Evolutionary conservation across 2,797 vertebrate genomes (phyloP), one percentile per base, ranked within the genome.

Genomic region (Peromyscus attwateri): DNA sequence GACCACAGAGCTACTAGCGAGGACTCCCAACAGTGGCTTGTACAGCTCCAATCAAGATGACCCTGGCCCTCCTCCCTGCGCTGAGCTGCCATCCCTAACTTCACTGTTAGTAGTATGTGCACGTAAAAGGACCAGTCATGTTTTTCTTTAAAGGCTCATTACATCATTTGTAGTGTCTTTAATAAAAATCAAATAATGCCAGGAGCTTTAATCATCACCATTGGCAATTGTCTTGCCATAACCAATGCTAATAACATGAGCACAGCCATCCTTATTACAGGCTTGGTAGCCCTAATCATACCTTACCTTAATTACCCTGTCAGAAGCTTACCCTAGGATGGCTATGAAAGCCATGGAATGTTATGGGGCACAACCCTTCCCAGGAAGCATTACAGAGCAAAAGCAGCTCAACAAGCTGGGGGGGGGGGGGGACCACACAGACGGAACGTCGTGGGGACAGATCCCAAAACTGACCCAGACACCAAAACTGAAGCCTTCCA

Each of bases 81-180:
- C 77, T 87, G 17, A 37, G 34, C 71, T 29, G 4, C 14, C 1
- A 11, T 16, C 68, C 84, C 43, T 49, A 52, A 60, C 43, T 83
- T 43, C 83, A 90, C 68, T 82, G 79, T 19, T 29, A 46, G 92
- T 13, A 80, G n/a, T 40, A 37, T 27, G 2, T 37, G 13, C 17
- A 81, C 34, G 83, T 17, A 80, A 37, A 88, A 84, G 19, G 19
- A 25, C 31, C 81, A 70, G 40, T 40, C 57, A 75, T 37, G 16
- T 40, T 89, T 96, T 96, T 66, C 92, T 92, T 88, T 93, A 93
- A 96, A 84, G 14, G 66, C 46, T 92, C 52, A 49, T 85, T 80
- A 87, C 6, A 77, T 95, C 52, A 81, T 43, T 37, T 97, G 76
- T 80, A 81, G 89, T 79, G 77, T 70, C 68, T 62, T 57, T 57